phyloP scores from a whole-genome alignment of 2,888 invertebrate species.

The Nemapogon koenigi region DNA sequence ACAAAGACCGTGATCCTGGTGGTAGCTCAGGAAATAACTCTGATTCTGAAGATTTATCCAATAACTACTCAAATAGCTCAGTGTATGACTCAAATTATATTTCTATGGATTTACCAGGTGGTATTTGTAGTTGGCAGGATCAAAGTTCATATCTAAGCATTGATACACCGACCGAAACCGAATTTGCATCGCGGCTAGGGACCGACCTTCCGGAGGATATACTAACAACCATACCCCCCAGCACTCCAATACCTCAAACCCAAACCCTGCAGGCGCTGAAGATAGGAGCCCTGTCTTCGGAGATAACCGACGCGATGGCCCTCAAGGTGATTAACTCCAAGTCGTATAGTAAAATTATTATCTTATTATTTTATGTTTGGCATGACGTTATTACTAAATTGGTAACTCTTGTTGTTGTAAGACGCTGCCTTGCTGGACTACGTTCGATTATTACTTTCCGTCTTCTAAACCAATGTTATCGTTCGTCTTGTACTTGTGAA shows the following conservation, averaged over 20 bases:
- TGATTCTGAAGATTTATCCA: conserved; percentile 35
- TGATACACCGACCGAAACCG: conserved; percentile 48
- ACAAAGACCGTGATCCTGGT: conserved; percentile 67
- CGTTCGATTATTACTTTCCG: conserved; percentile 19
- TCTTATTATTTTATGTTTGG: conserved; percentile 57
- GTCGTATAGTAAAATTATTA: conserved; percentile 55
- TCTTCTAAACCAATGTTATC: conserved; percentile 28
- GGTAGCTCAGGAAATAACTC: conserved; percentile 65
- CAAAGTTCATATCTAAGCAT: conserved; percentile 77
- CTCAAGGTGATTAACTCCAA: conserved; percentile 59
- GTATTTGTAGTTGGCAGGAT: conserved; percentile 82
- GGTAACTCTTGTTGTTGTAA: conserved; percentile 51
- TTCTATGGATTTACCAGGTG: conserved; percentile 78
- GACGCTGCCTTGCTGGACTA: conserved; percentile 33
- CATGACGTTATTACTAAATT: conserved; percentile 59
- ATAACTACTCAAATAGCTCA: conserved; percentile 28
- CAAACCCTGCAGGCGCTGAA: conserved; percentile 49
- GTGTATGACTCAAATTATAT: conserved; percentile 67
- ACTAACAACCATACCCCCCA: conserved; percentile 53
- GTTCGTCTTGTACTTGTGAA: conserved; percentile 53
- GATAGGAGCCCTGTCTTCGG: conserved; percentile 23
- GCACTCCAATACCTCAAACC: conserved; percentile 43
- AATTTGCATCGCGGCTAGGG: conserved; percentile 22
- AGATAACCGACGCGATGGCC: conserved; percentile 28
- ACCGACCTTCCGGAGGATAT: conserved; percentile 48